Evolutionary conservation across 2,888 invertebrate species (phyloP).

Genomic region (Hirtodrosophila duncani): DNA sequence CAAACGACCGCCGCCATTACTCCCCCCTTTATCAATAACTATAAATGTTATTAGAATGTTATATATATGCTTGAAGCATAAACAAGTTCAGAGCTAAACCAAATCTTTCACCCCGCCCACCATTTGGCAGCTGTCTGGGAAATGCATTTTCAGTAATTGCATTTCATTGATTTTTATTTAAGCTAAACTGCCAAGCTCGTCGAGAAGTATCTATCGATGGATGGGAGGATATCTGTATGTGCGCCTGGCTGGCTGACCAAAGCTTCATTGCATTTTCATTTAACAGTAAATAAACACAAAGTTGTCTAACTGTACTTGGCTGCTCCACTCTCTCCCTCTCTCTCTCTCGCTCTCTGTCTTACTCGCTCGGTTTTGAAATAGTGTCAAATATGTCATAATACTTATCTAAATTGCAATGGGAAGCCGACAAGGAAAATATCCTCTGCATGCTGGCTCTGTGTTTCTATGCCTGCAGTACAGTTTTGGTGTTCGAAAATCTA

Average conservation of each 20-base stretch:
- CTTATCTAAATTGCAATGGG: constrained; percentile 69
- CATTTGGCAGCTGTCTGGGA: constrained; percentile 19
- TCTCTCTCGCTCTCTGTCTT: too few relatives aligned
- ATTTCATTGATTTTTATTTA: constrained; percentile 70
- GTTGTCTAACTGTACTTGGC: too few relatives aligned
- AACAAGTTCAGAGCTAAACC: background rate
- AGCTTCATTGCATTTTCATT: constrained; percentile 35
- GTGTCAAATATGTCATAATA: constrained; percentile 74
- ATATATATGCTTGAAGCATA: constrained; percentile 27
- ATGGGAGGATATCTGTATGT: too few relatives aligned
- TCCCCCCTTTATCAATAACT: constrained; percentile 58
- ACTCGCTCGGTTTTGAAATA: constrained; percentile 38
- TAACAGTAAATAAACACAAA: constrained; percentile 54
- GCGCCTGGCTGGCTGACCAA: background rate
- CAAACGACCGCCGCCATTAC: too few relatives aligned
- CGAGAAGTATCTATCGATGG: too few relatives aligned
- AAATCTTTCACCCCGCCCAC: background rate
- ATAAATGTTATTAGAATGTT: constrained; percentile 59
- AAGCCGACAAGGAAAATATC: constrained; percentile 15
- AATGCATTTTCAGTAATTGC: constrained; percentile 69
- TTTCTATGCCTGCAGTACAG: background rate
- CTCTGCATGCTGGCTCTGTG: background rate
- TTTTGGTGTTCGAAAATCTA: background rate
- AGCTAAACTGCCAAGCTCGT: constrained; percentile 4
- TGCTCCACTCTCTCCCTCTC: too few relatives aligned